Evolutionary conservation across 2,797 vertebrate genomes (phyloP), one percentile per base, ranked within the genome.

Genomic region (Oceanodroma leucorhoa): DNA sequence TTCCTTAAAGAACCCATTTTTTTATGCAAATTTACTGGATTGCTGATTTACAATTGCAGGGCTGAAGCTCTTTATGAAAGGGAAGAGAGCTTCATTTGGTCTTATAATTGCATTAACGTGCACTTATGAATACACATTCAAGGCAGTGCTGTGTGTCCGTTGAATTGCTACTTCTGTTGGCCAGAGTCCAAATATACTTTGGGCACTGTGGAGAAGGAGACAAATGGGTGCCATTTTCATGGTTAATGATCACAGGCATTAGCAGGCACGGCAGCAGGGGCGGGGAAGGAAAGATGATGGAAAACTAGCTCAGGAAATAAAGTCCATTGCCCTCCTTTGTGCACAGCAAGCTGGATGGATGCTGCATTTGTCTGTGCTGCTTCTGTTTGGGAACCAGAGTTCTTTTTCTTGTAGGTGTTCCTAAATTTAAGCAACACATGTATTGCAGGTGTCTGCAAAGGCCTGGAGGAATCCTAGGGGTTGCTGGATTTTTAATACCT

Each of bases 171-270:
- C 89, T 94, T 82, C 27, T 30, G 5, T 55, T 94, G 72, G 91
- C 92, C 38, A 13, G 58, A 62, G 46, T 66, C 90, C 93, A 91
- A 71, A 71, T 51, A 36, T 22, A 51, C 66, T 84, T 89, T 67
- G 81, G 70, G 70, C 27, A 11, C 60, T 23, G 43, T 73, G 71
- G 80, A 90, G 88, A 84, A 71, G 77, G 80, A 92, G 72, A 96
- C 43, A 90, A 94, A 95, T 94, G 82, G 89, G 90, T 85, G 69
- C 66, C n/a, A 40, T 95, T 96, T 93, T 55, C 88, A 65, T 43
- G 40, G 82, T 48, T 94, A 81, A 91, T 81, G 83, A 86, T 67
- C 57, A 78, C 40, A 79, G 60, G 45, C 80, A 69, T 94, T 87
- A 95, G 82, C 75, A 94, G 83, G 34, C 53, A 65, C 4, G 24